These are phyloP conservation scores for Stylophora pistillata DNA, from an alignment of 64 coral and sea anemone genomes.

Conservation along the genomic window DNA sequence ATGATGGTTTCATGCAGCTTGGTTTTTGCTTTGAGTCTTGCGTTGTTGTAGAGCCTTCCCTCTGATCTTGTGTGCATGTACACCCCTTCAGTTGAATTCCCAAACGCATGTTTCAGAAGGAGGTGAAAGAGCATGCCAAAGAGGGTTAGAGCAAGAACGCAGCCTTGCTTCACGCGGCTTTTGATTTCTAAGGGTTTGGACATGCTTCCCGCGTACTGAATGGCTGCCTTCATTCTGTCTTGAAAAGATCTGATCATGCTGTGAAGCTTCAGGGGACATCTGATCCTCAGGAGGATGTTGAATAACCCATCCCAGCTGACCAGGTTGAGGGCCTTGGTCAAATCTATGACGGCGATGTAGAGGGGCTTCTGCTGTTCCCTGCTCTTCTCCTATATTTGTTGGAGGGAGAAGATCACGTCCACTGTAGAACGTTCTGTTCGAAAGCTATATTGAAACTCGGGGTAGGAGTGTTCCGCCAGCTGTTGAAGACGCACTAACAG, in stretches of 20 bases:
- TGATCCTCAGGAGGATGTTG: slow-evolving; percentile 9
- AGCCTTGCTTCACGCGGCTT: slow-evolving; percentile 26
- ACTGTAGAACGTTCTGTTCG: neutral
- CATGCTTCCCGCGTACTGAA: neutral
- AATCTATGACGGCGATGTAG: slow-evolving; percentile 1
- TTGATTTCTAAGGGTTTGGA: neutral
- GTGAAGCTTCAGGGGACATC: slow-evolving; percentile 12
- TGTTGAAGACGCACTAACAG: neutral
- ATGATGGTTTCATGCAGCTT: neutral
- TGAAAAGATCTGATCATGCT: slow-evolving; percentile 24
- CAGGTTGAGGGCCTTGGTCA: slow-evolving; percentile 15
- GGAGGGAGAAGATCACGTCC: slow-evolving; percentile 24
- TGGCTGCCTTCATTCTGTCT: neutral
- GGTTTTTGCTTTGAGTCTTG: neutral
- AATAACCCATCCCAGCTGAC: neutral
- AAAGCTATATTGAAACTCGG: slow-evolving; percentile 30
- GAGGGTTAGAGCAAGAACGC: slow-evolving; percentile 9
- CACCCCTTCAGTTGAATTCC: neutral
- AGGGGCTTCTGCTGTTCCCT: neutral
- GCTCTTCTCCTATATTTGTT: slow-evolving; percentile 54
- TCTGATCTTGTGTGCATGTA: neutral
- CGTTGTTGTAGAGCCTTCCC: slow-evolving; percentile 6
- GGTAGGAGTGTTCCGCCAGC: slow-evolving; percentile 1
- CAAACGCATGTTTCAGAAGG: neutral
- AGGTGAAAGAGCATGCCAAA: slow-evolving; percentile 8